Evolutionary conservation across 2,888 invertebrate genomes (phyloP).

Genomic region (Pycnomerus fuliginosus): DNA sequence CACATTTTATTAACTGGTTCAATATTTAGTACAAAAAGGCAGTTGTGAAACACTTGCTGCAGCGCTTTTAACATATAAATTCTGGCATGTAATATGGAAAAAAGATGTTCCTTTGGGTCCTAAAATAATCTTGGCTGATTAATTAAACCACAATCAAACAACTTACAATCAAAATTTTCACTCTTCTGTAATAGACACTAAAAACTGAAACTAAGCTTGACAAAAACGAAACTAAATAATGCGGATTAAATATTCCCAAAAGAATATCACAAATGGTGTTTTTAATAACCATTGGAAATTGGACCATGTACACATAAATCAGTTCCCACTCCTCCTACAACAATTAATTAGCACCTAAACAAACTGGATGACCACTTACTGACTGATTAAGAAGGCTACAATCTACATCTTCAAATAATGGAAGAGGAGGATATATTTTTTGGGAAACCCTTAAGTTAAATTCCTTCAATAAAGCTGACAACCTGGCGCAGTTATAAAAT

Average conservation of each 20-base stretch:
- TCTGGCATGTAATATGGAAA: constrained; percentile 67
- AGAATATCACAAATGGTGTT: constrained; percentile 56
- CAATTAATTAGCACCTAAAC: constrained; percentile 19
- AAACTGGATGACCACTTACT: constrained; percentile 51
- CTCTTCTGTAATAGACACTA: constrained; percentile 73
- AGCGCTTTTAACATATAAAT: constrained; percentile 67
- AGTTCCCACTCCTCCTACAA: constrained; percentile 78
- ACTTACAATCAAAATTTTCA: constrained; percentile 69
- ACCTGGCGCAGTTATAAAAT: constrained; percentile 74
- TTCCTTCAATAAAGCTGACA: constrained; percentile 65
- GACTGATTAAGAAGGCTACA: constrained; percentile 64
- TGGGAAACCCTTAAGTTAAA: constrained; percentile 60
- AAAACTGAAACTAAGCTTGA: constrained; percentile 64
- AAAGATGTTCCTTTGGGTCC: constrained; percentile 67
- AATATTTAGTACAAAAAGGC: constrained; percentile 65
- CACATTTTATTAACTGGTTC: constrained; percentile 71
- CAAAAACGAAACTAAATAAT: constrained; percentile 65
- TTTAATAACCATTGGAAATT: constrained; percentile 62
- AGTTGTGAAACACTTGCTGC: constrained; percentile 63
- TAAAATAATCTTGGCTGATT: constrained; percentile 59
- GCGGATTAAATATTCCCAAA: constrained; percentile 60
- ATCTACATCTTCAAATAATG: constrained; percentile 60
- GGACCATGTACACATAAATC: constrained; percentile 66
- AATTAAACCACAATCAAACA: constrained; percentile 6
- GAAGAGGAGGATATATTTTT: constrained; percentile 63